These are phyloP conservation scores for Megaceryle alcyon DNA, from an alignment of 2,797 vertebrate species.

Conservation along the genomic window DNA sequence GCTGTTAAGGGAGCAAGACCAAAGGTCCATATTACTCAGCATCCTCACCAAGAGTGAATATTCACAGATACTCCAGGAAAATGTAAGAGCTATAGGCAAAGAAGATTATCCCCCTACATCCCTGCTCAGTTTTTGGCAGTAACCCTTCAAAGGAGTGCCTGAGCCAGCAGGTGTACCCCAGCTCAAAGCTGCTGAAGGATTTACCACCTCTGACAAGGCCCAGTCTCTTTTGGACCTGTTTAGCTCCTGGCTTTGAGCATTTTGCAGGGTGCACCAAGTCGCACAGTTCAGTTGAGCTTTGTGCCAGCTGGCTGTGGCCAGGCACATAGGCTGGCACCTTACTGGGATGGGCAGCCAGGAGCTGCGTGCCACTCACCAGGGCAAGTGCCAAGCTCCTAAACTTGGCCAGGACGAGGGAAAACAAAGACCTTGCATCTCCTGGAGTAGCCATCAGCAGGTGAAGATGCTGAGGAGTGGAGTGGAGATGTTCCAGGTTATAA, in stretches of 20 bases:
- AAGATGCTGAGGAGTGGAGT: neutral
- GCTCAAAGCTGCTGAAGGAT: neutral
- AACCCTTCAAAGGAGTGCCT: neutral
- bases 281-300: neutral
- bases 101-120: neutral
- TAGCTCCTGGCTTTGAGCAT: rapidly evolving
- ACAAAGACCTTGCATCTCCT: neutral
- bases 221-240: neutral
- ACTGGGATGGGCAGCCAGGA: neutral
- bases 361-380: neutral
- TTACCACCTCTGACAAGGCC: neutral
- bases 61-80: neutral
- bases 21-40: neutral
- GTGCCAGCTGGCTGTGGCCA: rapidly evolving
- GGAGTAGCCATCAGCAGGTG: neutral
- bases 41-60: neutral
- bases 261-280: rapidly evolving
- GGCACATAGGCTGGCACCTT: neutral
- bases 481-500: neutral
- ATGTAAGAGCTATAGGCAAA: neutral
- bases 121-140: neutral
- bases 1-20: neutral
- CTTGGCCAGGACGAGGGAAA: neutral
- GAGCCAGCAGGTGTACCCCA: neutral
- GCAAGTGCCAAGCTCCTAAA: neutral